Percentiles rank a stretch among this genome's conserved stretches.
These are phyloP conservation scores for Brachypteracias leptosomus DNA, from an alignment of 2,113 vertebrate species.

Conservation along the genomic window DNA sequence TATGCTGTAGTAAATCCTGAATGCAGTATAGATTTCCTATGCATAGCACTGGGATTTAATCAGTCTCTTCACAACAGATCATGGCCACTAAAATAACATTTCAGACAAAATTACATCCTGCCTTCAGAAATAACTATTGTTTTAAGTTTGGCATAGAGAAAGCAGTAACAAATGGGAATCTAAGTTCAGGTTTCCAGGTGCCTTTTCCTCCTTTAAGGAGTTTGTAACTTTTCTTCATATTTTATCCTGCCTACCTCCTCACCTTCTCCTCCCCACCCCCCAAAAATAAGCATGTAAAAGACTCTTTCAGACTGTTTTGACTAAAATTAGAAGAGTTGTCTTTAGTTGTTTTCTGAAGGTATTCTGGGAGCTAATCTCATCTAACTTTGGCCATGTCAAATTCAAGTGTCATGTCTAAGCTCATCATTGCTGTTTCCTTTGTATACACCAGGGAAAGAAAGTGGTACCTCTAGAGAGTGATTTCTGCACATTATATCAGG, in stretches of 20 bases:
- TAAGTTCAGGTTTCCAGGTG: not conserved
- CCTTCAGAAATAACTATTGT: not conserved
- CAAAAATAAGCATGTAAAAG: not conserved
- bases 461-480: not conserved
- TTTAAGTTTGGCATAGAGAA: not conserved
- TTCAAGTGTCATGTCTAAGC: not conserved
- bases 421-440: not conserved
- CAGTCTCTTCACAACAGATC: not conserved
- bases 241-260: not conserved
- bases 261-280: too few relatives aligned
- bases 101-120: not conserved
- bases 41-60: not conserved
- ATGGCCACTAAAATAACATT: not conserved
- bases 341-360: not conserved
- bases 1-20: not conserved
- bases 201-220: not conserved
- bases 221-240: not conserved
- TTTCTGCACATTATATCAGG: not conserved
- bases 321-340: not conserved
- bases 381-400: not conserved
- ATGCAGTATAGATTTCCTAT: not conserved
- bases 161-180: not conserved
- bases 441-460: not conserved
- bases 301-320: not conserved
- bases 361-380: not conserved